Base-by-base conservation (phyloP, 2,888 invertebrate species). In the Cecidostiba fungosa region DNA sequence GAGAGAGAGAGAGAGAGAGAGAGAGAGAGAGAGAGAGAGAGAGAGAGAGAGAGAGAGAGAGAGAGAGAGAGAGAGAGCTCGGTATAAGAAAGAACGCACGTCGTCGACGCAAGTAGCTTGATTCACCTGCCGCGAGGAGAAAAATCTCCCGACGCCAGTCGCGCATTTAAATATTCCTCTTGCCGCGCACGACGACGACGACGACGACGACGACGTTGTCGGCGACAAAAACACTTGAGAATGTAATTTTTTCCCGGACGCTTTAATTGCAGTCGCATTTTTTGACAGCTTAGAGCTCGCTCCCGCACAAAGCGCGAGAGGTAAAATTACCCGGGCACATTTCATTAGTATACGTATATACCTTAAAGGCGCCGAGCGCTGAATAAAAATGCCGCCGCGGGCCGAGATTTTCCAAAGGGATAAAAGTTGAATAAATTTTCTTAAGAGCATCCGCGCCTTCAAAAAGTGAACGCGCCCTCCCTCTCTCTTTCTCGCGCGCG, bases 361-460 rank as follows among this genome's bases (percentile, higher is more conserved):
- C 6, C 72, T n/a, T 81, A 29, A 43, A 78, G 10, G 26, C 47
- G n/a, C 59, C 72, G 70, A 32, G 76, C 16, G 32, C 50, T 62
- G 85, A 78, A 78, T 85, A 85, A 85, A 54, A 82, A 85, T 79
- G 85, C 81, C 77, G 85, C 81, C 77, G 23, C 77, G 23, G 70
- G 66, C 70, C 47, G 26, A 70, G 82, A 79, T 83, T 80, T 76
- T 72, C 82, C 76, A 59, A 59, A 59, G 26, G 54, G 80, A 50
- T 80, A 80, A 83, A 80, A 83, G 86, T 84, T 86, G 83, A 86
- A 86, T 86, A 86, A 83, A 86, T 86, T 86, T 83, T 66, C 80
- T 77, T 79, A 74, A 82, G 80, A 83, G 85, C 80, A 73, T 76
- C 86, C 66, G 73, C 72, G 72, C 79, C 83, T 80, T 86, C 83